A percentile compares a stretch with the other conserved stretches of the same genome.
phyloP scores from a whole-genome alignment of 2,113 vertebrate genomes.

The Pseudorhombus dupliciocellatus region DNA sequence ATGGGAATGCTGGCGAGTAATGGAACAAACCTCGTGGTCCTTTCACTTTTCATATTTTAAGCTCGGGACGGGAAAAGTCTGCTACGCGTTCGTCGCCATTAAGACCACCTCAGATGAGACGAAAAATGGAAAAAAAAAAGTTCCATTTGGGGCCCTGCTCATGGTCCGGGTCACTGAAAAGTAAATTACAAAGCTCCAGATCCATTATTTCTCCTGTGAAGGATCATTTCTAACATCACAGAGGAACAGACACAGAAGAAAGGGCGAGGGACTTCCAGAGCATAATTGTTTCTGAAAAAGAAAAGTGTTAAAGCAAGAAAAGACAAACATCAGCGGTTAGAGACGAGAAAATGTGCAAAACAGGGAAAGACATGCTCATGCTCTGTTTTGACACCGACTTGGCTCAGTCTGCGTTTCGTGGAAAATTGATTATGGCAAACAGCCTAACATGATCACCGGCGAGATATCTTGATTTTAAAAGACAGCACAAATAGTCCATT shows the following conservation, averaged over 20 bases:
- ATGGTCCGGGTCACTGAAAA: background rate
- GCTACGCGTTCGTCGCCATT: background rate
- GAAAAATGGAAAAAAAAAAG: background rate
- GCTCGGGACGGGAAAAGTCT: background rate
- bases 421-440: background rate
- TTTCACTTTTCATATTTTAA: conserved; percentile 56
- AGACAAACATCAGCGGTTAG: too few species aligned
- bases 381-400: conserved; percentile 8
- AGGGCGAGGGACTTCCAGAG: background rate
- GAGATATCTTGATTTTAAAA: conserved; percentile 39
- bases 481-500: conserved; percentile 7
- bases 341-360: background rate
- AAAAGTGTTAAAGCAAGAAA: background rate
- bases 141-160: background rate
- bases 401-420: background rate
- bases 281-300: background rate
- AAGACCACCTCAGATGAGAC: conserved; percentile 7
- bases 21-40: conserved; percentile 57
- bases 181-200: background rate
- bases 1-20: conserved; percentile 47
- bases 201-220: too few species aligned
- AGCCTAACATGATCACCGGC: conserved; percentile 2
- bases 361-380: background rate
- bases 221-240: too few species aligned
- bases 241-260: background rate